A percentile compares a stretch with the other conserved stretches of the same genome.
Conservation (phyloP, 2,888 invertebrate genomes). For the Dascillus cervinus region DNA sequence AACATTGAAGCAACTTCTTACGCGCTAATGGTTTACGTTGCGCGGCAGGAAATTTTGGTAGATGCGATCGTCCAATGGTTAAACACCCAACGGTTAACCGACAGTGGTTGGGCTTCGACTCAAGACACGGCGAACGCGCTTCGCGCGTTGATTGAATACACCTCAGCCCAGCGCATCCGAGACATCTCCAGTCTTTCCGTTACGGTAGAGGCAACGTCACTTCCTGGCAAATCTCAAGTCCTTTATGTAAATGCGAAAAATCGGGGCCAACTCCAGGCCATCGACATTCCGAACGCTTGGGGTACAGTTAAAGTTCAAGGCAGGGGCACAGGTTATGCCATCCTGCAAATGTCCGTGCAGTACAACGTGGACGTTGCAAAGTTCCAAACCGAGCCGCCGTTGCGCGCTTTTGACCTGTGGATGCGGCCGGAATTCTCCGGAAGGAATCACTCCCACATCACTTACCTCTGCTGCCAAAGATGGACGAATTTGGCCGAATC, state of each 20-base stretch:
- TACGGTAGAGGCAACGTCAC: slow-evolving; percentile 77
- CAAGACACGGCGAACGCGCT: slow-evolving; percentile 82
- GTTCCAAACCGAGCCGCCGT: slow-evolving; percentile 80
- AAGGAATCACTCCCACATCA: slow-evolving; percentile 89
- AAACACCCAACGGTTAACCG: slow-evolving; percentile 76
- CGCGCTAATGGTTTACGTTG: slow-evolving; percentile 81
- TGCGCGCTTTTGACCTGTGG: slow-evolving; percentile 68
- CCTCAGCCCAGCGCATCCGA: slow-evolving; percentile 73
- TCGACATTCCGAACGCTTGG: slow-evolving; percentile 87
- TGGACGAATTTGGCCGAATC: slow-evolving; percentile 76
- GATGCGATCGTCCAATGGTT: slow-evolving; percentile 88
- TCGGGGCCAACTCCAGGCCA: slow-evolving; percentile 67
- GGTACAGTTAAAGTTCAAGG: slow-evolving; percentile 90
- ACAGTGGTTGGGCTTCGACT: slow-evolving; percentile 53
- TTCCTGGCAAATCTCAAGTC: slow-evolving; percentile 52
- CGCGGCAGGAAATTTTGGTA: slow-evolving; percentile 69
- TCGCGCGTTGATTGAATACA: slow-evolving; percentile 84
- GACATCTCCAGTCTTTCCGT: slow-evolving; percentile 75
- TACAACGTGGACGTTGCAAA: slow-evolving; percentile 81
- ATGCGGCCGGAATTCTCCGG: slow-evolving; percentile 74
- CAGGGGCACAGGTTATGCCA: slow-evolving; percentile 88
- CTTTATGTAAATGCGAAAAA: slow-evolving; percentile 68
- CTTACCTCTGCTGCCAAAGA: slow-evolving; percentile 71
- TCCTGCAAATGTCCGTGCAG: slow-evolving; percentile 87
- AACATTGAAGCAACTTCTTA: slow-evolving; percentile 92